A percentile compares a stretch with the other conserved stretches of the same genome.
Conservation (phyloP, 2,113 vertebrate genomes). For the Callospermophilus lateralis region DNA sequence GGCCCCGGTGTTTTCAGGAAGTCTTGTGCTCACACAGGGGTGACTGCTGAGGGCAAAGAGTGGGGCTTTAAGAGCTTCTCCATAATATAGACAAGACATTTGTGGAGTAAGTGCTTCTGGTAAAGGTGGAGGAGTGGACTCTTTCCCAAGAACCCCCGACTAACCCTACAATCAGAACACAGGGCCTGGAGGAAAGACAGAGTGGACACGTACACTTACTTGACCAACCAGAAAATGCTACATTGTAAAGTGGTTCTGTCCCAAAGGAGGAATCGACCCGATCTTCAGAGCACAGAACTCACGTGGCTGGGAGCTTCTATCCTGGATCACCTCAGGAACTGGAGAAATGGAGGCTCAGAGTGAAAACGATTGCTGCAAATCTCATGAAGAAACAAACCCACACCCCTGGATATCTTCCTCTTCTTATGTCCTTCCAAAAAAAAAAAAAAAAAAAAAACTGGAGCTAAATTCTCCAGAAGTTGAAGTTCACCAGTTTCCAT, state of each 20-base stretch:
- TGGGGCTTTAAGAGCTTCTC: not conserved
- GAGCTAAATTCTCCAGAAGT: not conserved
- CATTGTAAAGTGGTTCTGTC: not conserved
- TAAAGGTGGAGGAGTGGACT: not conserved
- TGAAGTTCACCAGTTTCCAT: not conserved
- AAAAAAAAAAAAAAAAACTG: not conserved
- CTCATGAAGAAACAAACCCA: not conserved
- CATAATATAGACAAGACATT: not conserved
- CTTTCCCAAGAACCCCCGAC: not conserved
- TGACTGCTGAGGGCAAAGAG: not conserved
- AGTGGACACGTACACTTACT: not conserved
- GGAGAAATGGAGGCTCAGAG: accelerated
- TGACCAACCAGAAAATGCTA: not conserved
- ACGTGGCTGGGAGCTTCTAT: not conserved
- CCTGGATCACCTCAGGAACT: not conserved
- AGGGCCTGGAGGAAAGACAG: not conserved
- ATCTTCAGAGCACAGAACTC: not conserved
- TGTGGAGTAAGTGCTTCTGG: not conserved
- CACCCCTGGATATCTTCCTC: not conserved
- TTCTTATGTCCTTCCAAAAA: not conserved
- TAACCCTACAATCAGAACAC: not conserved
- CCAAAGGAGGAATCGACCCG: too few relatives aligned
- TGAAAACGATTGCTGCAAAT: not conserved
- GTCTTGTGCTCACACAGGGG: not conserved
- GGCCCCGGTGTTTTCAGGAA: not conserved